Percentiles rank a stretch among this genome's conserved stretches.
These are phyloP conservation scores for Anoncus sp. DNA, from an alignment of 2,888 invertebrate genomes.

Conservation along the genomic window DNA sequence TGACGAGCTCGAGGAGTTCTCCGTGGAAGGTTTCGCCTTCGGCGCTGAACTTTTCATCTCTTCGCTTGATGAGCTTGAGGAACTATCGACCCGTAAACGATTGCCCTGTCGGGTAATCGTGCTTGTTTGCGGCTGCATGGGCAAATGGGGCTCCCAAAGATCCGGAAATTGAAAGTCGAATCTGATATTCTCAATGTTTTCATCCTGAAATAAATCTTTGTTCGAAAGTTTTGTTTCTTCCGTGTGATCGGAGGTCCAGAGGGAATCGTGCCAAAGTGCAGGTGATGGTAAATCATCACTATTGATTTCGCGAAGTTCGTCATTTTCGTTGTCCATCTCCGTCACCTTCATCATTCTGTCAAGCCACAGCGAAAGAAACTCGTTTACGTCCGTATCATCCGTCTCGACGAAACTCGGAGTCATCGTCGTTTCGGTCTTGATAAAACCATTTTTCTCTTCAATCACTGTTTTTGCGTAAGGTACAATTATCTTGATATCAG, in stretches of 20 bases:
- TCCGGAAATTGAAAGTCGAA: slow-evolving; percentile 21
- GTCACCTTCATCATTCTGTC: background rate
- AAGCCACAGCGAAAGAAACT: slow-evolving; percentile 14
- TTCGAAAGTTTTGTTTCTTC: background rate
- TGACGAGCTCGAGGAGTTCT: slow-evolving; percentile 1
- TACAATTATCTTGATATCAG: background rate
- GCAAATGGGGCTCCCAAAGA: background rate
- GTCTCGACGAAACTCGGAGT: background rate
- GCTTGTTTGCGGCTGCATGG: background rate
- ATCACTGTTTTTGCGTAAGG: background rate
- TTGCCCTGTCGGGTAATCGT: too few species aligned
- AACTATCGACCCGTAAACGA: too few species aligned
- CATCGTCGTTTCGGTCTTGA: background rate
- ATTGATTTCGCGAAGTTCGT: background rate
- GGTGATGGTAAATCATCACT: background rate
- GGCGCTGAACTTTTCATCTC: background rate
- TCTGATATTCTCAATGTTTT: background rate
- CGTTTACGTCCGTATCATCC: background rate
- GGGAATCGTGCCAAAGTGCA: background rate
- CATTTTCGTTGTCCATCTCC: background rate
- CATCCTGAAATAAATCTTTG: slow-evolving; percentile 2
- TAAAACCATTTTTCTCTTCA: background rate
- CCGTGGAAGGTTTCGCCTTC: background rate
- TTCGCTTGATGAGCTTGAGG: too few species aligned
- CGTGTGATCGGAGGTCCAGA: background rate